Percentiles rank a stretch among this genome's conserved stretches.
Evolutionary conservation across 2,888 invertebrate genomes (phyloP).

Genomic region (Pseudococcus viburni): DNA sequence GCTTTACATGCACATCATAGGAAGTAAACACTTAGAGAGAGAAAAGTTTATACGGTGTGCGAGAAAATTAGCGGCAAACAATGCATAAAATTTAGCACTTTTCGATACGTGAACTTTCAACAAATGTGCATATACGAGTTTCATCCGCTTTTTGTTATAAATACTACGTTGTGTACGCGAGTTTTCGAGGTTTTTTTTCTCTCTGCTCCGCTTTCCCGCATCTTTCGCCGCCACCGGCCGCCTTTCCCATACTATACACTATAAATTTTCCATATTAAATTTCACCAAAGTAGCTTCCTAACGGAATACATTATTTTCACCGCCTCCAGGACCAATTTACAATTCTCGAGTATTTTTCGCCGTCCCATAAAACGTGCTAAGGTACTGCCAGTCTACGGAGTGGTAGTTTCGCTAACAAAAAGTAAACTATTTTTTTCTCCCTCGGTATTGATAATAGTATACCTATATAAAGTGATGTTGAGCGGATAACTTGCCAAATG

Average conservation of each 20-base stretch:
- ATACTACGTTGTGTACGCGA: background rate
- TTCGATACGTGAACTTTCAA: slow-evolving; percentile 7
- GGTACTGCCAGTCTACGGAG: background rate
- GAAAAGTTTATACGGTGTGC: background rate
- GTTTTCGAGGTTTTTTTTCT: slow-evolving; percentile 10
- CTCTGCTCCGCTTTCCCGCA: background rate
- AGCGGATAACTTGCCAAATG: slow-evolving; percentile 14
- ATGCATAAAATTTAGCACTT: slow-evolving; percentile 1
- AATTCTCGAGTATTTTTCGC: slow-evolving; percentile 14
- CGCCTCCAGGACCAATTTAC: slow-evolving; percentile 14
- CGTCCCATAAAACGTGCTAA: slow-evolving; percentile 1
- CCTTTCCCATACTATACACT: slow-evolving; percentile 7
- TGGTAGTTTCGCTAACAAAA: background rate
- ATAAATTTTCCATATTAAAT: slow-evolving; percentile 14
- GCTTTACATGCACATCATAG: background rate
- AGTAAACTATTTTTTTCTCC: background rate
- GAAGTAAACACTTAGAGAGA: background rate
- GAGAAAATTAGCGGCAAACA: slow-evolving; percentile 14
- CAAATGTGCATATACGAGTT: slow-evolving; percentile 8
- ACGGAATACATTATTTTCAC: slow-evolving; percentile 7
- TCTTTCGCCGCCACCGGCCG: background rate
- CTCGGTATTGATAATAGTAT: background rate
- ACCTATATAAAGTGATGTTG: background rate
- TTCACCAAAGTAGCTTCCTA: slow-evolving; percentile 7
- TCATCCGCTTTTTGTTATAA: slow-evolving; percentile 7